Evolutionary conservation across 2,113 vertebrate genomes (phyloP).

Genomic region (Todiramphus chloris): DNA sequence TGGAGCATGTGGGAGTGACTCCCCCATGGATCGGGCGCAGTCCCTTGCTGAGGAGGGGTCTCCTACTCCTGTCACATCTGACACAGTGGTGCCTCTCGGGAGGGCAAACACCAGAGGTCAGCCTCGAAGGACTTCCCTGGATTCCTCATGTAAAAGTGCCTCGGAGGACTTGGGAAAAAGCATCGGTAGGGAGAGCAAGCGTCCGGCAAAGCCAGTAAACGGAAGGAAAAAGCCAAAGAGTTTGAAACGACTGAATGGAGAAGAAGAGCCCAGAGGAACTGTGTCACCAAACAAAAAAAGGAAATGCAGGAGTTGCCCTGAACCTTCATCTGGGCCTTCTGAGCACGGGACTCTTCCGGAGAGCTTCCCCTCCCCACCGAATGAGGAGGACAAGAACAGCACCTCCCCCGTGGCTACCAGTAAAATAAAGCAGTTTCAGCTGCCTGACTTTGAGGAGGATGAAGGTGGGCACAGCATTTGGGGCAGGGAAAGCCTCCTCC

Average conservation of each 20-base stretch:
- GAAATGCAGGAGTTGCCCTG: not conserved
- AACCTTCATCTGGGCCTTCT: not conserved
- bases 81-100: fast-evolving
- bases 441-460: not conserved
- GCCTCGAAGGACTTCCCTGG: fast-evolving
- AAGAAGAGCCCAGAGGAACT: fast-evolving
- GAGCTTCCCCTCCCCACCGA: not conserved
- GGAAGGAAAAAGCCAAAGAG: not conserved
- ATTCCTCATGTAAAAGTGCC: not conserved
- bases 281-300: fast-evolving
- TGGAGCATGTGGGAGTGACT: fast-evolving
- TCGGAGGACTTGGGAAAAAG: not conserved
- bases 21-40: fast-evolving
- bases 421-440: not conserved
- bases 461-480: constrained; percentile 43
- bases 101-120: fast-evolving
- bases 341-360: fast-evolving
- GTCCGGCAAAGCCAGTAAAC: not conserved
- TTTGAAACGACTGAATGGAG: not conserved
- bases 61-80: not conserved
- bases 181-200: not conserved
- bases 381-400: not conserved
- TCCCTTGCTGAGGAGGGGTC: not conserved
- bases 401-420: fast-evolving
- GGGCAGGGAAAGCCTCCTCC: not conserved